Base-by-base conservation (phyloP, 2,888 invertebrate genomes). In the Caenorhabditis sp. region DNA sequence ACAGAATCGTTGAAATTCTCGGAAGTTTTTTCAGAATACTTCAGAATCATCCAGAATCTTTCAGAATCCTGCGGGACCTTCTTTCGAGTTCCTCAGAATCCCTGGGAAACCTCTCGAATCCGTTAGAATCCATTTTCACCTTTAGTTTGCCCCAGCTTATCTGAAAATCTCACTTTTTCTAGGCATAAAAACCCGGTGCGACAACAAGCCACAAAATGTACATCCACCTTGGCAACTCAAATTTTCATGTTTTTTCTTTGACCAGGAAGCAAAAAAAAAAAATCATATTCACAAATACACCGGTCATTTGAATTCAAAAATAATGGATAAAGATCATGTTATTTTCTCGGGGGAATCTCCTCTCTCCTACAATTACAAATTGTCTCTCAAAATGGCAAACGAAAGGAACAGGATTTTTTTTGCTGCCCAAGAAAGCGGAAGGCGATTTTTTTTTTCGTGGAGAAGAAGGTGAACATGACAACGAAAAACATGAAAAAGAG, bases 371-470 rank as follows among this genome's bases (percentile, higher is more conserved):
- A 31, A 31, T 61, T 19, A 14, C 1, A 51, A 49, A 41, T 58
- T 68, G 38, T 51, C 19, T 35, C 12, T 2, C 12, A 2, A 24
- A 66, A 66, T 64, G 66, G 26, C 69, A 56, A 56, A 44, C 26
- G 70, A 70, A 70, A 70, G 61, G 61, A 73, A 73, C 73, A 61
- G 73, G 73, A 73, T 73, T 73, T 73, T 73, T 73, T 63, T 73
- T 72, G 59, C 59, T 61, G n/a, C 24, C 41, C 58, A 59, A 59
- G 59, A 72, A 54, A 59, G 59, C 72, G 72, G 51, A 73, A 73
- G 61, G 63, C 19, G 35, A 31, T 51, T 61, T 58, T 58, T 22
- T 16, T 14, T 26, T 41, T 14, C 28, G 24, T 58, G 28, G 44
- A 14, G 38, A 38, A 61, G 49, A 61, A n/a, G 74, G 64, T 74